Evolutionary conservation across 1,140 invertebrate species (phyloP), one percentile per base, ranked within the genome.

Genomic region (Popillia japonica): DNA sequence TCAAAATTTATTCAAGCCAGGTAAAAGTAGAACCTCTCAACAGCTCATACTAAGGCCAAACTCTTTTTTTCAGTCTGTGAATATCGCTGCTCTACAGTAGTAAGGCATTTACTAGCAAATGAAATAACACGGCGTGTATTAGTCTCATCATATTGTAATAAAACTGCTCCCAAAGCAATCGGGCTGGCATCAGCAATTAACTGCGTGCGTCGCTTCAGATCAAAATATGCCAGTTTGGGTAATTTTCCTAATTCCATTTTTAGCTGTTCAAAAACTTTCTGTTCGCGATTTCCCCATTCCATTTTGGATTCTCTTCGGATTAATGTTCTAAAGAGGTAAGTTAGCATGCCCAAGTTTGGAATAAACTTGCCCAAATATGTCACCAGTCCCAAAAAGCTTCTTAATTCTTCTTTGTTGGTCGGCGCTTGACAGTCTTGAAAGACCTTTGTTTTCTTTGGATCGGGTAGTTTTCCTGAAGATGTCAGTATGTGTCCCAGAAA

Each of bases 201-300:
- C 48, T 81, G 77, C 7, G 86, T 88, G 72, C 82, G 41, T 42
- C 80, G 78, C 42, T 83, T 61, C 6, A 79, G 79, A 48, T 82
- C 81, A 72, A 79, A 81, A 68, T 78, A 78, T 14, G 92, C 92
- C 92, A 48, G 90, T 87, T 75, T 88, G 27, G 64, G 22, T 40
- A 42, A 42, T 75, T 40, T 11, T 7, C 44, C 59, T 78, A 81
- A 76, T 14, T 4, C 40, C n/a, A 75, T 34, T 78, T 80, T 79
- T 9, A 82, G 72, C 61, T 68, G 61, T 17, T 79, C 44, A 75
- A 81, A 81, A 55, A 42, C 7, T 27, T 79, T 11, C 48, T 81
- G 76, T 34, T 82, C 80, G 8, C 14, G 8, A 14, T 73, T 55
- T 75, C 44, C 78, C 81, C 81, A 83, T 20, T n/a, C 9, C 76